These are phyloP conservation scores for Agrotis puta DNA, from an alignment of 2,888 invertebrate genomes.

Conservation along the genomic window DNA sequence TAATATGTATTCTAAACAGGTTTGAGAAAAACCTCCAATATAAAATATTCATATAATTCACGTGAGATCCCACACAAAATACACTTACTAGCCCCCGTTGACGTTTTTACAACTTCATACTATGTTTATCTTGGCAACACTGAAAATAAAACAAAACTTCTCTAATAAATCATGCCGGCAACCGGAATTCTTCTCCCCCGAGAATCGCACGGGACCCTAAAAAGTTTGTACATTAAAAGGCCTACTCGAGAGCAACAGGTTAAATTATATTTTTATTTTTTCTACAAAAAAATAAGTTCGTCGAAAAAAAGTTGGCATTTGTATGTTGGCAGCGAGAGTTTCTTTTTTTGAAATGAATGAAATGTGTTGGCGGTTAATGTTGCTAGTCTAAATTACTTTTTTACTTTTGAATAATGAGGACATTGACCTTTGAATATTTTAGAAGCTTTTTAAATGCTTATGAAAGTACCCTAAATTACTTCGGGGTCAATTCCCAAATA, in stretches of 20 bases:
- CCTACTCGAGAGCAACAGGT: conserved; percentile 64
- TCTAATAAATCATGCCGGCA: conserved; percentile 52
- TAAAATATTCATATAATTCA: conserved; percentile 15
- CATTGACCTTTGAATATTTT: conserved; percentile 13
- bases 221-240: conserved; percentile 58
- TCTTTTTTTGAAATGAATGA: conserved; percentile 31
- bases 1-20: too few relatives aligned
- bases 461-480: neutral
- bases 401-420: conserved; percentile 17
- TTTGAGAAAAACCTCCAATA: too few relatives aligned
- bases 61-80: conserved; percentile 11
- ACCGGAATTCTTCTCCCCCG: conserved; percentile 37
- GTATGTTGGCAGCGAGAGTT: conserved; percentile 27
- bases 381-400: conserved; percentile 35
- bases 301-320: conserved; percentile 32
- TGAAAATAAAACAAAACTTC: conserved; percentile 58
- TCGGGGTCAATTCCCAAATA: neutral
- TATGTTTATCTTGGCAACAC: conserved; percentile 47
- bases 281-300: conserved; percentile 2
- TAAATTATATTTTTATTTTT: conserved; percentile 44
- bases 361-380: conserved; percentile 29
- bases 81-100: conserved; percentile 32
- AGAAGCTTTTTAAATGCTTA: conserved; percentile 1
- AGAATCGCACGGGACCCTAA: conserved; percentile 50
- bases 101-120: conserved; percentile 49